Base-by-base conservation (phyloP, 2,113 vertebrate genomes). In the Coregonus clupeaformis region DNA sequence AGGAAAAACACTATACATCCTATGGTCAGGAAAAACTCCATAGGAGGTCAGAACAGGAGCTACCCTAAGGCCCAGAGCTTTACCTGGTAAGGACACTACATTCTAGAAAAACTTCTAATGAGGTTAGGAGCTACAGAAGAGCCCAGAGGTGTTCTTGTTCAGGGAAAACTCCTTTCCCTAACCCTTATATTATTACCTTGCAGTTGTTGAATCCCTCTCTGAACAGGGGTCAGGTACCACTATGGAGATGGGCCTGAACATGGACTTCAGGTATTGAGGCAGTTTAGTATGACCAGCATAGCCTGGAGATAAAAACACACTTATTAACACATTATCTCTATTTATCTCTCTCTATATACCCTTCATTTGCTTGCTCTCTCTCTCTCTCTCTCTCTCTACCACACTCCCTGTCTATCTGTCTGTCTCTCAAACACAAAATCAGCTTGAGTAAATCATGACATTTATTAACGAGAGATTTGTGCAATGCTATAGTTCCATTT, bases 201-300 rank as follows among this genome's bases (percentile, higher is more conserved):
- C 95, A 97, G 87, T 96, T 94, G 79, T 84, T 89, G 86, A 97
- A 97, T 45, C 96, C 96, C 76, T 96, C 96, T 42, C 92, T 94
- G 75, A 96, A 96, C 18, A 97, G 90, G 24, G 95, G 76, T 97
- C 95, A 0, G 96, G 96, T 16, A 96, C 94, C 80, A 96, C 95
- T 96, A 97, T 97, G 77, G 96, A 94, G 68, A 97, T 94, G 1
- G 96, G 95, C 49, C 96, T 93, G 86, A 97, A 97, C 95, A 96
- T 95, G 73, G 94, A 95, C 86, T 96, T 96, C 1, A 97, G 94
- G 83, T 95, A 96, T 67, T 97, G 95, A 2, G 96, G 96, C 69
- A 97, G 93, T 82, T 97, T 95, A 0, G 95, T 94, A 20, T 93
- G 94, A 12, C 95, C 95, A 16, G 95, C 94, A 0, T 96, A 96